Base-by-base conservation (phyloP, 2,113 vertebrate genomes). In the Smithornis capensis region DNA sequence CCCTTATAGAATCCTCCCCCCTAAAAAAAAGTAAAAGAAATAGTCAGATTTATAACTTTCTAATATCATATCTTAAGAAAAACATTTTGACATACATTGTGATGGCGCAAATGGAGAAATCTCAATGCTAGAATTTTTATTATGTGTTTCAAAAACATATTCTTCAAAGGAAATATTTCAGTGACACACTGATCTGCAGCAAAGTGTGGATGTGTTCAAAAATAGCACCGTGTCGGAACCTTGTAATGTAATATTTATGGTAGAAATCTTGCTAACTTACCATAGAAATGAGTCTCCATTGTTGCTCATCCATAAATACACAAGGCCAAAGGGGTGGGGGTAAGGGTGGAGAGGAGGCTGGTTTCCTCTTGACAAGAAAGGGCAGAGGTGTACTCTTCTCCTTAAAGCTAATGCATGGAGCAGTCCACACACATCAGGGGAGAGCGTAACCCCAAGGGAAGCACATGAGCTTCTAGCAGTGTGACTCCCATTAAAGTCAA, bases 231-330 rank as follows among this genome's bases (percentile, higher is more conserved):
- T 24, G 57, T 56, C 56, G 71, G 90, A 94, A 95, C 79, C 83
- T 74, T 88, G 83, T 90, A 87, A 92, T 82, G 70, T 19, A 93
- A 82, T 95, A 81, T 90, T 98, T 95, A 96, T 95, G 90, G 93
- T 50, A 62, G 67, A 87, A 95, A 90, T 94, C 78, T 70, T 52
- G 77, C 86, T 91, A 90, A 96, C 74, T 60, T 96, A 44, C 81
- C 78, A 89, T 77, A 94, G 92, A 95, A 97, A 95, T 94, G 93
- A 94, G 64, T 49, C 74, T 71, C 87, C 77, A 90, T 95, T 94
- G 92, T 92, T 91, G 89, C 77, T 86, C 67, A 92, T 55, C 40
- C 82, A 55, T 71, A 87, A 93, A 90, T n/a, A 96, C 80, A 77
- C 77, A 83, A 91, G 91, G 93, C 78, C 82, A 95, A 80, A 78